These are phyloP conservation scores for Lasiommata megera DNA, from an alignment of 2,888 invertebrate species.

Conservation along the genomic window DNA sequence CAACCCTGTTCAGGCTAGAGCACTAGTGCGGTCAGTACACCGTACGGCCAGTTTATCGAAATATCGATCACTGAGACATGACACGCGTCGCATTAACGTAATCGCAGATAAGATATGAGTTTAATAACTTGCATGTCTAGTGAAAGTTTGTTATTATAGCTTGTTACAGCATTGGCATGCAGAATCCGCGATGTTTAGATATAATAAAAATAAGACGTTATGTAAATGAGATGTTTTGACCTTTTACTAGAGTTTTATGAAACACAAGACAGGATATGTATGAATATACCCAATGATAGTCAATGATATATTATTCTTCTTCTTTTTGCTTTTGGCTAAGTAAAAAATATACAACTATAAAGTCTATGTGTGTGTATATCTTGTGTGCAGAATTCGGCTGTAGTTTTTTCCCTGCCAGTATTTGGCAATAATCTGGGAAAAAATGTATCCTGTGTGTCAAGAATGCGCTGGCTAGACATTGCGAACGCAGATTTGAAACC, in stretches of 20 bases:
- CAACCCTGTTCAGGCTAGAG: slow-evolving; percentile 14
- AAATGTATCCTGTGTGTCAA: no score
- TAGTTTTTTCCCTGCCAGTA: no score
- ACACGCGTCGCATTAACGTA: slow-evolving; percentile 17
- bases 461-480: no score
- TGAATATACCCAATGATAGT: no score
- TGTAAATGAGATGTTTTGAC: slow-evolving; percentile 5
- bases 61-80: slow-evolving; percentile 21
- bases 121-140: slow-evolving; percentile 14
- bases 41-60: slow-evolving; percentile 19
- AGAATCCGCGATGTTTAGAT: slow-evolving; percentile 4
- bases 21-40: slow-evolving; percentile 22
- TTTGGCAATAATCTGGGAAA: no score
- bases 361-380: no score
- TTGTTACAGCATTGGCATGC: slow-evolving; percentile 12
- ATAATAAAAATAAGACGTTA: slow-evolving; percentile 3
- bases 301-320: no score
- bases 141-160: slow-evolving; percentile 22
- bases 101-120: slow-evolving; percentile 24
- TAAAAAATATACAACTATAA: no score
- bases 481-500: no score
- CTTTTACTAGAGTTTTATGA: slow-evolving; percentile 1
- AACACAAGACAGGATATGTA: neutral
- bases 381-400: no score
- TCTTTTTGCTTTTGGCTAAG: no score